Percentiles rank a stretch among this genome's conserved stretches.
These are phyloP conservation scores for Palythoa grandiflora DNA, from an alignment of 92 coral and sea anemone species.

Conservation along the genomic window DNA sequence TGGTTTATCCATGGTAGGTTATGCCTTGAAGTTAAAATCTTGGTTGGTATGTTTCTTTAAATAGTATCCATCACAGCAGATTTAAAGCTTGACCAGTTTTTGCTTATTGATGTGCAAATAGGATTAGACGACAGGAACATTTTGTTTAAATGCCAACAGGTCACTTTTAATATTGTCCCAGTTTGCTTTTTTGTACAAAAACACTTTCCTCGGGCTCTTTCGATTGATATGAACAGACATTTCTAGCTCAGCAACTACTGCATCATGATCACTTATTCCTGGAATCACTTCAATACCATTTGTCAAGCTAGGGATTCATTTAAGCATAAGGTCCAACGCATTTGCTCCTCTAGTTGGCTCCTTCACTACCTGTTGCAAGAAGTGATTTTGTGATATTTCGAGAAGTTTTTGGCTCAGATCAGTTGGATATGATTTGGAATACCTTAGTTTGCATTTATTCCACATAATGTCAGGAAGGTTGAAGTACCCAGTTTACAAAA, in stretches of 20 bases:
- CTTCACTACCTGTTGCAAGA: not conserved
- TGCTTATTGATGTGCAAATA: conserved; percentile 5
- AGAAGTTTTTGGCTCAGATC: conserved; percentile 11
- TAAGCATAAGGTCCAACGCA: not conserved
- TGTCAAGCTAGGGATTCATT: not conserved
- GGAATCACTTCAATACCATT: not conserved
- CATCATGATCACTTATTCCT: conserved; percentile 13
- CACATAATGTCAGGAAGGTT: conserved; percentile 30
- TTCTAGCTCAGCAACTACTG: conserved; percentile 5
- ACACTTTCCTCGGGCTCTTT: not conserved
- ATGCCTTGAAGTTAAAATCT: not conserved
- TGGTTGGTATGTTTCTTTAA: not conserved
- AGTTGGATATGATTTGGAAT: conserved; percentile 7
- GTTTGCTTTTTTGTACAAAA: not conserved
- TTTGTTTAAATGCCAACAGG: conserved; percentile 12
- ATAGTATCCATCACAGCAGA: not conserved
- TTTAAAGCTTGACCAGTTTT: not conserved
- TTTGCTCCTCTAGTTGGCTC: not conserved
- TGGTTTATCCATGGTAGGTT: conserved; percentile 4
- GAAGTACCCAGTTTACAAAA: conserved; percentile 7
- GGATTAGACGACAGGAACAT: not conserved
- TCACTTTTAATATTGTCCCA: not conserved
- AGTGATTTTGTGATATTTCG: not conserved
- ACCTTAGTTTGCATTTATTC: conserved; percentile 1
- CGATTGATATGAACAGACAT: not conserved